These are phyloP conservation scores for Hylaea fasciaria DNA, from an alignment of 2,888 invertebrate genomes.

Conservation along the genomic window DNA sequence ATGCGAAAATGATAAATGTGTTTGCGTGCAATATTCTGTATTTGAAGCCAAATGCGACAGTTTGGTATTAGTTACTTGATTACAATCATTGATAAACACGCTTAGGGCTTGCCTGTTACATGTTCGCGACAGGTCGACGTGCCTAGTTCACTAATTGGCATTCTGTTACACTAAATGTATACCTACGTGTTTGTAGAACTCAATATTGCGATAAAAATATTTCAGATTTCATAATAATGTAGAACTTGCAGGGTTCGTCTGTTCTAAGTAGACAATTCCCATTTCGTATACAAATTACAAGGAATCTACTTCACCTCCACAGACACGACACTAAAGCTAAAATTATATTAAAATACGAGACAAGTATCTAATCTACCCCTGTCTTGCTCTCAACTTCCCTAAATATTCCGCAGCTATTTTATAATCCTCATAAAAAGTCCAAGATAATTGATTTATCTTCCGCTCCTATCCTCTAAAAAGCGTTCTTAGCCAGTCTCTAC, in stretches of 20 bases:
- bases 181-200: slow-evolving; percentile 16
- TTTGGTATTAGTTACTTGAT: slow-evolving; percentile 45
- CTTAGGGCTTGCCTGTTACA: slow-evolving; percentile 29
- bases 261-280: too few species aligned
- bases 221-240: slow-evolving; percentile 14
- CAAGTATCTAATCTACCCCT: slow-evolving; percentile 1
- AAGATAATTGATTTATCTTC: slow-evolving; percentile 35
- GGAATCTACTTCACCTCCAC: neutral
- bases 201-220: slow-evolving; percentile 15
- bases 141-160: slow-evolving; percentile 36
- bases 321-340: neutral
- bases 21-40: slow-evolving; percentile 50
- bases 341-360: neutral
- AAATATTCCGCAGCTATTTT: slow-evolving; percentile 29
- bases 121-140: slow-evolving; percentile 36
- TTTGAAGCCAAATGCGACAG: slow-evolving; percentile 47
- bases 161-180: slow-evolving; percentile 35
- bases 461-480: slow-evolving; percentile 25
- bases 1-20: slow-evolving; percentile 71
- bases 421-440: slow-evolving; percentile 36
- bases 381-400: slow-evolving; percentile 14
- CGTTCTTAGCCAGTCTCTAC: slow-evolving; percentile 28
- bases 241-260: neutral
- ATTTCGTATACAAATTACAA: neutral
- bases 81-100: slow-evolving; percentile 39